Evolutionary conservation across 2,113 vertebrate genomes (phyloP).

Genomic region (Conger conger): DNA sequence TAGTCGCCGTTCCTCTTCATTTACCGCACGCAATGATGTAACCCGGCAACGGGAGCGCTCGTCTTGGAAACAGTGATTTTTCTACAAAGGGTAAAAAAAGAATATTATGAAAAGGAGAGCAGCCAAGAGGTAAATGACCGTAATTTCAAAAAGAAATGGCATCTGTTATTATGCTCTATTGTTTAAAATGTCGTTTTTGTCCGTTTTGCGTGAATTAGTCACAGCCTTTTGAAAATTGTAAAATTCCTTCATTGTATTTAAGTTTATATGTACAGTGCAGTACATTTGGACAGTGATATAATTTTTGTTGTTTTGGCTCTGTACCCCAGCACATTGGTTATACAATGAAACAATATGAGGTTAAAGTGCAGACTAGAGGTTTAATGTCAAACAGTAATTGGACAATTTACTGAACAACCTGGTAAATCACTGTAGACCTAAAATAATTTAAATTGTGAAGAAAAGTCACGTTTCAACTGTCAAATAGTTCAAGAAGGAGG

Average conservation of each 20-base stretch:
- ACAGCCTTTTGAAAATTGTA: background rate
- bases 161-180: background rate
- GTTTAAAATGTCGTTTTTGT: background rate
- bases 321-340: too few species aligned
- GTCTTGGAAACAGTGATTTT: constrained; percentile 16
- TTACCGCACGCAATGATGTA: constrained; percentile 29
- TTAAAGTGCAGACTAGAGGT: too few species aligned
- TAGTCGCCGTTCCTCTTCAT: constrained; percentile 42
- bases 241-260: background rate
- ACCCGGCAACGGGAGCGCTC: constrained; percentile 20
- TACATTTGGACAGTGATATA: too few species aligned
- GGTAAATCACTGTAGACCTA: too few species aligned
- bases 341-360: too few species aligned
- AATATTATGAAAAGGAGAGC: background rate
- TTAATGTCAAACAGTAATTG: too few species aligned
- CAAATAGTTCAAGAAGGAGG: too few species aligned
- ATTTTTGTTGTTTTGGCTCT: too few species aligned
- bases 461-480: too few species aligned
- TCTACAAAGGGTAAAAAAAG: constrained; percentile 8
- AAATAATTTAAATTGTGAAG: too few species aligned
- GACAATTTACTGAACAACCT: too few species aligned
- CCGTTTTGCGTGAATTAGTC: background rate
- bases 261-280: background rate
- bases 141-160: constrained; percentile 21
- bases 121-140: constrained; percentile 32